These are phyloP conservation scores for Huso huso DNA, from an alignment of 2,797 vertebrate genomes.

Conservation along the genomic window DNA sequence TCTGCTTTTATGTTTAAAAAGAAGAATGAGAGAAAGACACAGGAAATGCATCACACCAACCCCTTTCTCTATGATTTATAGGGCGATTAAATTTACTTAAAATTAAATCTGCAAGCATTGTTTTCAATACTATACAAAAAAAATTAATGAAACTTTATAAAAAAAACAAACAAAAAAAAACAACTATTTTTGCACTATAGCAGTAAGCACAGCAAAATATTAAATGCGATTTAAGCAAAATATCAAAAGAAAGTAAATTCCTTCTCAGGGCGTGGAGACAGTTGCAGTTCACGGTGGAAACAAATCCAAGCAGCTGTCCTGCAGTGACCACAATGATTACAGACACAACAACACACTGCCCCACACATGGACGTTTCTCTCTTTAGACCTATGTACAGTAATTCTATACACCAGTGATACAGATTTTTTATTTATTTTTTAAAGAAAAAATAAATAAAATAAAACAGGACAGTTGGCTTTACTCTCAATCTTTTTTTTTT, in stretches of 20 bases:
- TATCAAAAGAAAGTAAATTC: slow-evolving; percentile 43
- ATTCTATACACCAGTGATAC: slow-evolving; percentile 74
- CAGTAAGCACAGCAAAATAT: slow-evolving; percentile 34
- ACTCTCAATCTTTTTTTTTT: too few relatives aligned
- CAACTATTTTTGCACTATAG: slow-evolving; percentile 56
- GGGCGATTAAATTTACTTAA: slow-evolving; percentile 8
- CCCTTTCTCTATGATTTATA: slow-evolving; percentile 13
- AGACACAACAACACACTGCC: slow-evolving; percentile 64
- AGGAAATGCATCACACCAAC: slow-evolving; percentile 7
- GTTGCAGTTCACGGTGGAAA: slow-evolving; percentile 14
- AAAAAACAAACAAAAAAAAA: slow-evolving; percentile 13
- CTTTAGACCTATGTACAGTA: slow-evolving; percentile 67
- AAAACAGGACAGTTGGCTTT: slow-evolving; percentile 59
- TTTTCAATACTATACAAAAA: slow-evolving; percentile 3
- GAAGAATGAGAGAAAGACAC: background rate
- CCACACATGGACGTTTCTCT: slow-evolving; percentile 58
- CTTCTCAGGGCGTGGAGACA: slow-evolving; percentile 30
- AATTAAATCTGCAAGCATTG: background rate
- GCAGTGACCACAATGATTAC: slow-evolving; percentile 54
- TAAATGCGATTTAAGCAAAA: slow-evolving; percentile 43
- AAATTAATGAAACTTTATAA: slow-evolving; percentile 12
- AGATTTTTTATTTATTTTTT: slow-evolving; percentile 29
- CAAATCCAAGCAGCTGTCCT: slow-evolving; percentile 54
- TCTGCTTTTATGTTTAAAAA: slow-evolving; percentile 59
- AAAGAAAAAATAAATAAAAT: slow-evolving; percentile 11